Evolutionary conservation across 2,797 vertebrate species (phyloP).

Genomic region (Myotis pilosus): DNA sequence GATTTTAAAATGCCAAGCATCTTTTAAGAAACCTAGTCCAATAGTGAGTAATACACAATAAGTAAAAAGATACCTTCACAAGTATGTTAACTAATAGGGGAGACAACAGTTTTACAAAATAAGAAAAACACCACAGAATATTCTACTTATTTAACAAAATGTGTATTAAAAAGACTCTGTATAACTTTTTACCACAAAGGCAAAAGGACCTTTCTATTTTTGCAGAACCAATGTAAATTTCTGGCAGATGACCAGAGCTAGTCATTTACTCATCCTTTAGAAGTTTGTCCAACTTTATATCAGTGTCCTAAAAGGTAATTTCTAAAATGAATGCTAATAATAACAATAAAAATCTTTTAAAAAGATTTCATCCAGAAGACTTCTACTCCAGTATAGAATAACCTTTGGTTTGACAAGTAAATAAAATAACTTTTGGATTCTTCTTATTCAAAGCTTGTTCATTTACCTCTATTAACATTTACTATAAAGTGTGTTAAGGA

Average conservation of each 20-base stretch:
- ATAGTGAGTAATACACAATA: neutral
- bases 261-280: neutral
- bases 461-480: conserved; percentile 11
- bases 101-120: conserved; percentile 32
- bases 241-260: neutral
- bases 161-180: neutral
- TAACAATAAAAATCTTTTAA: neutral
- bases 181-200: neutral
- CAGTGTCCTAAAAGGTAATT: conserved; percentile 46
- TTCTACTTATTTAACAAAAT: conserved; percentile 43
- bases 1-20: neutral
- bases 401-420: conserved; percentile 12
- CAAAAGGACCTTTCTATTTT: neutral
- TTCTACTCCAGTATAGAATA: neutral
- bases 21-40: neutral
- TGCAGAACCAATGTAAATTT: neutral
- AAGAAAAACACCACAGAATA: neutral
- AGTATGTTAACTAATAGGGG: neutral
- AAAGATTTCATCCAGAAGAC: conserved; percentile 17
- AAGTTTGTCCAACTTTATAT: neutral
- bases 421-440: neutral
- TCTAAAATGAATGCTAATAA: conserved; percentile 21
- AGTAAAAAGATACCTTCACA: neutral
- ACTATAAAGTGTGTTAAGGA: neutral
- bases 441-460: conserved; percentile 27